Conservation (phyloP, 2,797 vertebrate species). For the Acomys russatus region DNA sequence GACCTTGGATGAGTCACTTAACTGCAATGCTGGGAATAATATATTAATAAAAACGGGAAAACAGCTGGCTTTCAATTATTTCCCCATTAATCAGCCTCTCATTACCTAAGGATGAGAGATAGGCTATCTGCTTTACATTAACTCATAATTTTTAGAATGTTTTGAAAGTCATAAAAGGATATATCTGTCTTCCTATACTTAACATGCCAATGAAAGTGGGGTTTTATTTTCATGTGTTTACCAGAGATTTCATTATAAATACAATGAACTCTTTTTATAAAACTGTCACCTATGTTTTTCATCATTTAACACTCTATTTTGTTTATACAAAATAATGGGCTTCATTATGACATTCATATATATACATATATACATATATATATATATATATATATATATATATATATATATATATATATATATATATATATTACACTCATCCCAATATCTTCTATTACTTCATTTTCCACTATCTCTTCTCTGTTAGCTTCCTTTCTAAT, state of each 20-base stretch:
- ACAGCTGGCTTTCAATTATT: constrained; percentile 52
- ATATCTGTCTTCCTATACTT: neutral
- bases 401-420: neutral
- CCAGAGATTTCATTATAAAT: constrained; percentile 22
- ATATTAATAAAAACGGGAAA: constrained; percentile 54
- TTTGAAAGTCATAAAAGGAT: constrained; percentile 19
- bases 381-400: neutral
- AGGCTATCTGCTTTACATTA: constrained; percentile 44
- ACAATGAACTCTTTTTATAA: constrained; percentile 41
- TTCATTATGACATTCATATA: neutral
- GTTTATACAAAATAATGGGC: neutral
- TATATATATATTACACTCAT: neutral
- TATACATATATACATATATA: neutral
- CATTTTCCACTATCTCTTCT: neutral
- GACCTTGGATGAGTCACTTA: constrained; percentile 59
- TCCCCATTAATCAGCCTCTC: neutral
- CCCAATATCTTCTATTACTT: neutral
- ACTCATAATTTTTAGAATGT: constrained; percentile 56
- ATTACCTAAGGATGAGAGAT: neutral
- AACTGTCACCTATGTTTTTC: neutral
- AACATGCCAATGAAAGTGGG: neutral
- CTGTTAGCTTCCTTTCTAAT: neutral
- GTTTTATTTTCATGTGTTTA: constrained; percentile 20
- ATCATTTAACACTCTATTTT: neutral
- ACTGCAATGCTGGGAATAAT: constrained; percentile 35